Evolutionary conservation across 2,797 vertebrate genomes (phyloP).

Genomic region (Eleutherodactylus coqui): DNA sequence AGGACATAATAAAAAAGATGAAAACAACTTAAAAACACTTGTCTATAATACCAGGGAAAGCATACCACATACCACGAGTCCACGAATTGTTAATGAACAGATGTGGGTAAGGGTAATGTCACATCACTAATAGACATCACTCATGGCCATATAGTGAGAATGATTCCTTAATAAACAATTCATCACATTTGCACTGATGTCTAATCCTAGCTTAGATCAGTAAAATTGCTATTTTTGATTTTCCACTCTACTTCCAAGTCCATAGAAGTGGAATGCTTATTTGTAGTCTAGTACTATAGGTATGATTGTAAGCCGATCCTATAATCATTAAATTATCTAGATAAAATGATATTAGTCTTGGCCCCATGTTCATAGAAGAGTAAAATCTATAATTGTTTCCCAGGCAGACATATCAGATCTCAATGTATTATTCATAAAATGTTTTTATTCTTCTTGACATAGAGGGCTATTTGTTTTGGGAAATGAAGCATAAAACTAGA

Average conservation of each 20-base stretch:
- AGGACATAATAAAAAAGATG: no score
- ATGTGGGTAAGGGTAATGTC: no score
- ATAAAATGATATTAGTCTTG: slow-evolving; percentile 55
- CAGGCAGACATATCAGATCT: slow-evolving; percentile 58
- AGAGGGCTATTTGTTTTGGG: slow-evolving; percentile 62
- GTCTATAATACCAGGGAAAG: no score
- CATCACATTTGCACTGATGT: not conserved
- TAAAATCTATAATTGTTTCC: slow-evolving; percentile 59
- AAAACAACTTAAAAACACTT: no score
- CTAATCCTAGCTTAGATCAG: not conserved
- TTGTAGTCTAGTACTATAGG: slow-evolving; percentile 23
- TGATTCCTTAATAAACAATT: no score
- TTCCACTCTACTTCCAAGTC: not conserved
- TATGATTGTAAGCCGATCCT: slow-evolving; percentile 53
- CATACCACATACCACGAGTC: no score
- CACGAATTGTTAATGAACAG: no score
- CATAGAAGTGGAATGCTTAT: not conserved
- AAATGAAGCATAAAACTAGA: slow-evolving; percentile 57
- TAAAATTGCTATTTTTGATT: not conserved
- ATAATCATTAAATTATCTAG: slow-evolving; percentile 57
- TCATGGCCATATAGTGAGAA: no score
- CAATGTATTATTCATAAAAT: slow-evolving; percentile 61
- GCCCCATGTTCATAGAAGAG: slow-evolving; percentile 54
- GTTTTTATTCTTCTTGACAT: slow-evolving; percentile 59
- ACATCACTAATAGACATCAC: no score